Evolutionary conservation across 1,140 invertebrate genomes (phyloP), one percentile per base, ranked within the genome.

Genomic region (Solen grandis): DNA sequence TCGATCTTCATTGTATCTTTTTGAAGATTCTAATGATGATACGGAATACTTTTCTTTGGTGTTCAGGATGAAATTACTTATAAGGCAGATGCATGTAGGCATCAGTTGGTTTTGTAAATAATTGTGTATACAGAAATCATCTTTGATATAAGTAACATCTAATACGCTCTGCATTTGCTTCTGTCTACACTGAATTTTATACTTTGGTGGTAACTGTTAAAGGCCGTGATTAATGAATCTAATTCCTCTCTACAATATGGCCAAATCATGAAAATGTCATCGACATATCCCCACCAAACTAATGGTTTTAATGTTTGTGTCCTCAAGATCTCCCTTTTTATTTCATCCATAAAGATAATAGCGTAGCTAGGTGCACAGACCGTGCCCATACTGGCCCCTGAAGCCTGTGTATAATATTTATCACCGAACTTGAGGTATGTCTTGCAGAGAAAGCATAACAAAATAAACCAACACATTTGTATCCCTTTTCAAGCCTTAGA

Each of bases 361-460:
- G n/a, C n/a, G n/a, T n/a, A n/a, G n/a, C n/a, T n/a, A n/a, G n/a
- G n/a, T n/a, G n/a, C n/a, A n/a, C n/a, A n/a, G n/a, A n/a, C n/a
- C n/a, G n/a, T n/a, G n/a, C n/a, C n/a, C n/a, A n/a, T n/a, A n/a
- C n/a, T n/a, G n/a, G n/a, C n/a, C n/a, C n/a, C n/a, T n/a, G n/a
- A n/a, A n/a, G n/a, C n/a, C n/a, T n/a, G n/a, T n/a, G n/a, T n/a
- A n/a, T n/a, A n/a, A n/a, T n/a, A n/a, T n/a, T n/a, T n/a, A n/a
- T n/a, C n/a, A n/a, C n/a, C n/a, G 36, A 68, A 68, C 50, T 68
- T 16, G 25, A 68, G 50, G 36, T n/a, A 41, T n/a, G 35, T 68
- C 14, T 46, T 41, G n/a, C 27, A 19, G 14, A 68, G 29, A 5
- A 68, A 2, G 19, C 19, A 68, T 68, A 46, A 16, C 22, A 68